phyloP scores from a whole-genome alignment of 2,888 invertebrate species.

The Tribolium freemani region DNA sequence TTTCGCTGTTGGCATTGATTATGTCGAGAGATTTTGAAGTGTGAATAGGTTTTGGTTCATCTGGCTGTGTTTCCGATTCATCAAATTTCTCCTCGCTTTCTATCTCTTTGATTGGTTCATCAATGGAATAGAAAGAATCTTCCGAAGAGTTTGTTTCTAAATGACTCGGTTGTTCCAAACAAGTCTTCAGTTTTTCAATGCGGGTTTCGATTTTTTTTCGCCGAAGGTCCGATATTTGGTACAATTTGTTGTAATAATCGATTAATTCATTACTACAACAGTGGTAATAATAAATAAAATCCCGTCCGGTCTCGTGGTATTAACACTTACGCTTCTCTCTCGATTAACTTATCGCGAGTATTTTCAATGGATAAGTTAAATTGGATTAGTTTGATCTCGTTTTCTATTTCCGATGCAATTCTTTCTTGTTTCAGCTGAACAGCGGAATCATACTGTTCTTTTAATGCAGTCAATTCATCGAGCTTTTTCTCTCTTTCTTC shows the following conservation, averaged over 20 bases:
- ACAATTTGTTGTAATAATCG: conserved; percentile 76
- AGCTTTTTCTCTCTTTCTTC: conserved; percentile 59
- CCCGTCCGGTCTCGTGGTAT: neutral
- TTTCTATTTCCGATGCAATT: conserved; percentile 58
- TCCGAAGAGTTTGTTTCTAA: conserved; percentile 14
- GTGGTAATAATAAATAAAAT: neutral
- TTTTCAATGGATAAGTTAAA: conserved; percentile 58
- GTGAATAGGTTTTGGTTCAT: conserved; percentile 61
- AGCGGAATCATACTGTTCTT: conserved; percentile 62
- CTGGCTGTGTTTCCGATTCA: neutral
- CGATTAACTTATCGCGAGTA: conserved; percentile 60
- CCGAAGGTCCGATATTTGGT: conserved; percentile 73
- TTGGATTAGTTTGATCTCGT: conserved; percentile 59
- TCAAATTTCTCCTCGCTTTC: conserved; percentile 9
- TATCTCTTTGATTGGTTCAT: conserved; percentile 3
- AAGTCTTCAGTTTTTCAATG: conserved; percentile 54
- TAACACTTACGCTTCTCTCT: conserved; percentile 64
- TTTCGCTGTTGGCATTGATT: conserved; percentile 71
- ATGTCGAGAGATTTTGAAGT: conserved; percentile 72
- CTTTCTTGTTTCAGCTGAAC: conserved; percentile 58
- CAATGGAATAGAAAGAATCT: conserved; percentile 33
- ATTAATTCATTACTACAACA: conserved; percentile 71
- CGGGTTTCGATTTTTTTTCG: conserved; percentile 61
- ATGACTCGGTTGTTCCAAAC: neutral
- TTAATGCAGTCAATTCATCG: conserved; percentile 57